Evolutionary conservation across 2,888 invertebrate species (phyloP).

Genomic region (Chrysomela aeneicollis): DNA sequence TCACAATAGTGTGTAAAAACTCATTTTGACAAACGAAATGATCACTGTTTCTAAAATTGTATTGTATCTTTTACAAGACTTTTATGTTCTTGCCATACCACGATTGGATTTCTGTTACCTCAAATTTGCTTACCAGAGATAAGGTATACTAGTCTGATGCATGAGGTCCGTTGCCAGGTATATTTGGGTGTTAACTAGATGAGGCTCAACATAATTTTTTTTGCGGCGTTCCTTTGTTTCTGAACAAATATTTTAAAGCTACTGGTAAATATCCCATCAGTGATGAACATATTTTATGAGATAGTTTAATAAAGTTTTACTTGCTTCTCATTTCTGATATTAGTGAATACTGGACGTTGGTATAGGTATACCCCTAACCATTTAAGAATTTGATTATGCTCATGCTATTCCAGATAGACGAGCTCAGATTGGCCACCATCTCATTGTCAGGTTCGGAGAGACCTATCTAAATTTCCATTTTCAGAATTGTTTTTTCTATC

Average conservation of each 20-base stretch:
- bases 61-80: slow-evolving; percentile 51
- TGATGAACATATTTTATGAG: background rate
- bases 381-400: too few relatives aligned
- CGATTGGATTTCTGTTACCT: slow-evolving; percentile 36
- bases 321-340: too few relatives aligned
- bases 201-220: slow-evolving; percentile 56
- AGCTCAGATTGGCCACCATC: too few relatives aligned
- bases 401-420: too few relatives aligned
- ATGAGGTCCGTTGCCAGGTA: slow-evolving; percentile 43
- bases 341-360: too few relatives aligned
- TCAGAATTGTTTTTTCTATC: too few relatives aligned
- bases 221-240: slow-evolving; percentile 52
- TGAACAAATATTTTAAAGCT: slow-evolving; percentile 50
- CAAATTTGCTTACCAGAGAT: slow-evolving; percentile 11
- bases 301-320: too few relatives aligned
- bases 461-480: too few relatives aligned
- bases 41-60: slow-evolving; percentile 52
- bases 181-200: slow-evolving; percentile 52
- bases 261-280: background rate
- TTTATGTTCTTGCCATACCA: slow-evolving; percentile 48
- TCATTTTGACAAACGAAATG: slow-evolving; percentile 46
- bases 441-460: too few relatives aligned
- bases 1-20: slow-evolving; percentile 46
- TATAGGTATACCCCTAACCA: too few relatives aligned
- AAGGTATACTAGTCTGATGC: background rate